These are phyloP conservation scores for Phaonia tiefii DNA, from an alignment of 2,888 invertebrate genomes.

Conservation along the genomic window DNA sequence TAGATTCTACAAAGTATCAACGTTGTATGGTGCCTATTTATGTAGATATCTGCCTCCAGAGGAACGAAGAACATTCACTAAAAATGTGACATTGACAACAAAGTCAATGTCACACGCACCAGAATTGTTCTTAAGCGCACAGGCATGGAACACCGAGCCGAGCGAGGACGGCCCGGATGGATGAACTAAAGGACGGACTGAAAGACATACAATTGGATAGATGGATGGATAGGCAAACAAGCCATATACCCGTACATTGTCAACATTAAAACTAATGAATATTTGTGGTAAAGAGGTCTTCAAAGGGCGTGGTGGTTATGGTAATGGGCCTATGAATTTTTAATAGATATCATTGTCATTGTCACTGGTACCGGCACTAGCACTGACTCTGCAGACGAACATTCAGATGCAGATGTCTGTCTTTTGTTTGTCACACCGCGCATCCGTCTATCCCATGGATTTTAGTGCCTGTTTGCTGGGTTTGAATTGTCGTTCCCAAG, in stretches of 20 bases:
- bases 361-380: neutral
- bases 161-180: slow-evolving; percentile 25
- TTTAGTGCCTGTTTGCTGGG: slow-evolving; percentile 1
- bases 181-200: neutral
- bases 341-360: slow-evolving; percentile 46
- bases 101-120: slow-evolving; percentile 65
- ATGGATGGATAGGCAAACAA: slow-evolving; percentile 17
- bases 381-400: slow-evolving; percentile 16
- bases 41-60: neutral
- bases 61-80: slow-evolving; percentile 24
- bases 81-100: slow-evolving; percentile 60
- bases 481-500: slow-evolving; percentile 2
- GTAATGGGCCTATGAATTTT: slow-evolving; percentile 55
- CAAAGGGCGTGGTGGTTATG: slow-evolving; percentile 64
- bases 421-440: neutral
- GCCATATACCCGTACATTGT: slow-evolving; percentile 18
- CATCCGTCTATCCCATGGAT: neutral
- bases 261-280: slow-evolving; percentile 62
- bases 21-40: too few species aligned
- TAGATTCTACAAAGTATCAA: slow-evolving; percentile 11
- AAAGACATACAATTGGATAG: slow-evolving; percentile 6
- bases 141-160: slow-evolving; percentile 14
- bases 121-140: slow-evolving; percentile 20
- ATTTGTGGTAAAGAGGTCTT: slow-evolving; percentile 63
- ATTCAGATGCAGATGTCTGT: slow-evolving; percentile 26